Evolutionary conservation across 1,140 invertebrate species (phyloP), one percentile per base, ranked within the genome.

Genomic region (Bathynomus jamesi): DNA sequence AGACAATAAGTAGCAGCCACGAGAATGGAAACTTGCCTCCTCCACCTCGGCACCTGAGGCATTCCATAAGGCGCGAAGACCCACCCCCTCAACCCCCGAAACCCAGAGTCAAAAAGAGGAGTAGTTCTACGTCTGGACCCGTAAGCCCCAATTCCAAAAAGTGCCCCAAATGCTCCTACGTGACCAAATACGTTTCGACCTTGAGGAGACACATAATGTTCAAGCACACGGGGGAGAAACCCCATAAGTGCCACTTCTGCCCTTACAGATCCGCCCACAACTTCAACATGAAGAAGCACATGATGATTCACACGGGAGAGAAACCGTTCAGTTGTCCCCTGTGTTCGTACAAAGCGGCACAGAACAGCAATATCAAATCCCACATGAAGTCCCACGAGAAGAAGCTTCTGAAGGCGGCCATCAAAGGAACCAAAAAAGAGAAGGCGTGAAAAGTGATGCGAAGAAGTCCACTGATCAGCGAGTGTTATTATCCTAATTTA

Each of bases 161-260:
- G 17, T 40, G 32, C 17, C 32, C 32, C 7, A 40, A 40, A 17
- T 40, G 32, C 17, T 17, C 32, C 32, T 40, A 40, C 17, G 32
- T 40, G 7, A 40, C 32, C 32, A 40, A 40, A 40, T 40, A 40
- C 32, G 32, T 40, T 40, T 40, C 32, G 17, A 40, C 32, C 7
- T 69, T 69, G 28, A 69, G 67, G 17, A 25, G 65, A 17, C 65
- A 67, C 30, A 46, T 46, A 24, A 67, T 67, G 65, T 53, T 31
- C 0, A 98, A 94, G 70, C 70, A 71, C 64, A 67, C 70, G n/a
- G 70, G 70, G 28, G 64, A 71, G 32, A 64, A 65, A 31, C 70
- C 70, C 0, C 65, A 53, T 40, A 21, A 64, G n/a, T 71, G 70
- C 60, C 70, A 30, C 0, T 21, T 67, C 17, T 72, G 71, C 29